A percentile compares a stretch with the other conserved stretches of the same genome.
phyloP scores from a whole-genome alignment of 2,888 invertebrate species.

The Pecten maximus region DNA sequence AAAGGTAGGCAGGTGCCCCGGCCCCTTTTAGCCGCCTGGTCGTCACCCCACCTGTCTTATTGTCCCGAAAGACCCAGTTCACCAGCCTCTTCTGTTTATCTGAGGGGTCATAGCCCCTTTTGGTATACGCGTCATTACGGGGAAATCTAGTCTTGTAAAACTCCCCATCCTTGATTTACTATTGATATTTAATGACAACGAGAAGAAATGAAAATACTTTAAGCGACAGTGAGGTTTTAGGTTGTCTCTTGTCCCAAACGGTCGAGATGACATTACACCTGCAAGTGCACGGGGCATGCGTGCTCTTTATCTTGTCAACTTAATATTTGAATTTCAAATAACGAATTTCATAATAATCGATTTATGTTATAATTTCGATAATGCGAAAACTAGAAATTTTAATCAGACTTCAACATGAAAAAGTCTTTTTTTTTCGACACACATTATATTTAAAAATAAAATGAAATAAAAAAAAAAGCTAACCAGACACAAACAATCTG shows the following conservation, averaged over 20 bases:
- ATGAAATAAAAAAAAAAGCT: too few species aligned
- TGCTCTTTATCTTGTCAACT: background rate
- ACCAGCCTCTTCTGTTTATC: slow-evolving; percentile 4
- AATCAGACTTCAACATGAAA: too few species aligned
- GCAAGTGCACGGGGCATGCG: background rate
- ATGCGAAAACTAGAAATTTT: too few species aligned
- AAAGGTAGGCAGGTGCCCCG: slow-evolving; percentile 1
- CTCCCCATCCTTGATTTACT: background rate
- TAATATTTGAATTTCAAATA: too few species aligned
- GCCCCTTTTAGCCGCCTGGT: background rate
- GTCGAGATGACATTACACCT: slow-evolving; percentile 2
- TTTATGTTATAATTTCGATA: too few species aligned
- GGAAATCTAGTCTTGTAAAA: background rate
- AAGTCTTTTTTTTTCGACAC: too few species aligned
- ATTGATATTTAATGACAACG: background rate
- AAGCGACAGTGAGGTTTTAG: background rate
- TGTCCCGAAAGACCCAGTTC: background rate
- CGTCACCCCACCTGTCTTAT: background rate
- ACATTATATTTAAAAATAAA: too few species aligned
- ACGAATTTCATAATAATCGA: too few species aligned
- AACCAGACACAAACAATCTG: background rate
- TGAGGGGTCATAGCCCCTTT: slow-evolving; percentile 10
- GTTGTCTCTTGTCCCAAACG: background rate
- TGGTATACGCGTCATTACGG: background rate
- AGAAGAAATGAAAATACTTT: background rate